Percentiles rank a stretch among this genome's conserved stretches.
Evolutionary conservation across 2,797 vertebrate genomes (phyloP).

Genomic region (Sitta carolinensis): DNA sequence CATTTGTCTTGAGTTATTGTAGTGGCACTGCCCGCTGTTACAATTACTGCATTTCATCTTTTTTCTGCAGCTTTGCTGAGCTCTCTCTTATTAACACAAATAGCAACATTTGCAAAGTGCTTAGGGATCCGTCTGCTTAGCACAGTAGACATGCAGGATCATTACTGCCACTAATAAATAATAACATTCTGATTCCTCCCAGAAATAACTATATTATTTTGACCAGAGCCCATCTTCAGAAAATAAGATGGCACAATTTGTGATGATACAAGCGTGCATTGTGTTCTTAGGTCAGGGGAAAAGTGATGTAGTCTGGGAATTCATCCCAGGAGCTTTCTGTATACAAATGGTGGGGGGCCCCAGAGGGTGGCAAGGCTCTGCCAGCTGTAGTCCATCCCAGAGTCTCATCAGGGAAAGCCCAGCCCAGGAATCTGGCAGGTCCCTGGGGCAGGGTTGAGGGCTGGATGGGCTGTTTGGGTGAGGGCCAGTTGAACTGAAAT

Average conservation of each 20-base stretch:
- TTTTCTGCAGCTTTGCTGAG: not conserved
- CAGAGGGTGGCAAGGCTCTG: not conserved
- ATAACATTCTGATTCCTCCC: not conserved
- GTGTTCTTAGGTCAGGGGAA: not conserved
- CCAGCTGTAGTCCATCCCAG: not conserved
- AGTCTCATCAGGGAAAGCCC: not conserved
- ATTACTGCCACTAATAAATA: not conserved
- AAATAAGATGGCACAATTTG: not conserved
- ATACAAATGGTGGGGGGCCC: not conserved
- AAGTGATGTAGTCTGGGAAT: not conserved
- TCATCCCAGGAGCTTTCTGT: not conserved
- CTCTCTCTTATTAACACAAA: not conserved
- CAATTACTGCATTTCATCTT: not conserved
- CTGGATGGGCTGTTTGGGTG: not conserved
- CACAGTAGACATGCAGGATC: not conserved
- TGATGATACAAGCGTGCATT: rapidly evolving
- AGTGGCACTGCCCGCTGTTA: not conserved
- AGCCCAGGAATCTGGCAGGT: not conserved
- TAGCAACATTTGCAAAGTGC: not conserved
- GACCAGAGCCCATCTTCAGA: not conserved
- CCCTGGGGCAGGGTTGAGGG: not conserved
- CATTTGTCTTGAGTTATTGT: not conserved
- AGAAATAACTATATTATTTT: not conserved
- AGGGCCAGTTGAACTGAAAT: not conserved
- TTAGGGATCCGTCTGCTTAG: not conserved